Base-by-base conservation (phyloP, 2,888 invertebrate genomes). In the Leucoma salicis region DNA sequence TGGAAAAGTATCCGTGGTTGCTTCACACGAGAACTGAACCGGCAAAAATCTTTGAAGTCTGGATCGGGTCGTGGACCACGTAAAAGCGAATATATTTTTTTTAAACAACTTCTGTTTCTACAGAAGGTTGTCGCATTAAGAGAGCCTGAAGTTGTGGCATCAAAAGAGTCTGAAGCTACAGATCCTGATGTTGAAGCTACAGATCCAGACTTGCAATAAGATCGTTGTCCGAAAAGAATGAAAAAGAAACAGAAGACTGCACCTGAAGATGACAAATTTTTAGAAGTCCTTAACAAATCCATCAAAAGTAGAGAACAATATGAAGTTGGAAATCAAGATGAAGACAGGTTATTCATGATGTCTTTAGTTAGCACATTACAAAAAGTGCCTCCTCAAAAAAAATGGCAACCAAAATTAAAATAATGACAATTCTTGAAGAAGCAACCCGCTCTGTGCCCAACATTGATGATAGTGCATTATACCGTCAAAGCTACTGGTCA, bases 31-130 rank as follows among this genome's bases (percentile, higher is more conserved):
- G 55, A 55, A 44, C 10, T 58, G 10, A 39, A 31, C 33, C 40
- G 48, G 14, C 46, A 50, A 46, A 50, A 47, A 42, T 28, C n/a
- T 21, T 21, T 42, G 13, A 42, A 36, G 39, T 39, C 37, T 13
- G 43, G 43, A 14, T 31, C 21, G 31, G 35, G 40, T 13, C 15
- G 24, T 31, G 39, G 37, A 35, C 14, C 37, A 24, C 52, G 57
- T 31, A 53, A 54, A 44, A 54, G 47, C 24, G 45, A 53, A 49
- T 57, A 54, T 31, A 39, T 53, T 8, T 53, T 39, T 28, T 53
- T 53, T 44, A 37, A 57, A 39, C 47, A 49, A 11, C 43, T 57
- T 11, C 42, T 40, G 14, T 57, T 57, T 18, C 31, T 51, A 31
- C 35, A 40, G 16, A 46, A 43, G 11, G 41, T 48, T 34, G 54